Evolutionary conservation across 1,140 invertebrate genomes (phyloP), one percentile per base, ranked within the genome.

Genomic region (Neomicropteryx cornuta): DNA sequence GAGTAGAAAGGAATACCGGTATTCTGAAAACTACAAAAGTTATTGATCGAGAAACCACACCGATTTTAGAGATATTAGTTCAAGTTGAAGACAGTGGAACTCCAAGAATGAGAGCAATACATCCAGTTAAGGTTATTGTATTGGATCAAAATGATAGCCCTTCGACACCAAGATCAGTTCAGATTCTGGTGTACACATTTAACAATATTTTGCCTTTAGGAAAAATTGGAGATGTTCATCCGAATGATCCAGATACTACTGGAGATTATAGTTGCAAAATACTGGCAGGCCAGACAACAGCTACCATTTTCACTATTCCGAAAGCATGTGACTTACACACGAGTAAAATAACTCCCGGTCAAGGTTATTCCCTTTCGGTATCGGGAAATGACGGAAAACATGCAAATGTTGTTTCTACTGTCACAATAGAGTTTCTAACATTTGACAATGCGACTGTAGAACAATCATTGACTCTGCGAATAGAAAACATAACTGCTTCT

Each of bases 101-200:
- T 14, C 90, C 90, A 0, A 74, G 75, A 45, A 83, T 89, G 77
- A 79, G 72, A 48, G 83, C 83, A 5, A 79, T 83, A 47, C 83
- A 86, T 50, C 68, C 72, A 8, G 70, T 93, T 13, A 75, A 72
- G 6, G 79, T 97, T 17, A 72, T 79, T 27, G 77, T 97, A 3
- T 56, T 81, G 4, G 93, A 97, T 62, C 79, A 88, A 57, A 96
- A 97, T 61, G 92, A 96, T 53, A 90, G 81, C 53, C 88, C 91
- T 4, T 92, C 91, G 0, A 78, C 76, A 11, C 71, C 88, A 5
- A 73, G 92, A 46, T 83, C 81, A 14, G 81, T 87, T 1, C 82
- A 85, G 45, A 72, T 95, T 16, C 62, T 88, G 18, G 79, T 95
- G 5, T 76, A 85, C 53, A 72, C 83, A 0, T 84, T 85, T 45